A percentile compares a stretch with the other conserved stretches of the same genome.
These are phyloP conservation scores for Macaria liturata DNA, from an alignment of 2,888 invertebrate genomes.

Conservation along the genomic window DNA sequence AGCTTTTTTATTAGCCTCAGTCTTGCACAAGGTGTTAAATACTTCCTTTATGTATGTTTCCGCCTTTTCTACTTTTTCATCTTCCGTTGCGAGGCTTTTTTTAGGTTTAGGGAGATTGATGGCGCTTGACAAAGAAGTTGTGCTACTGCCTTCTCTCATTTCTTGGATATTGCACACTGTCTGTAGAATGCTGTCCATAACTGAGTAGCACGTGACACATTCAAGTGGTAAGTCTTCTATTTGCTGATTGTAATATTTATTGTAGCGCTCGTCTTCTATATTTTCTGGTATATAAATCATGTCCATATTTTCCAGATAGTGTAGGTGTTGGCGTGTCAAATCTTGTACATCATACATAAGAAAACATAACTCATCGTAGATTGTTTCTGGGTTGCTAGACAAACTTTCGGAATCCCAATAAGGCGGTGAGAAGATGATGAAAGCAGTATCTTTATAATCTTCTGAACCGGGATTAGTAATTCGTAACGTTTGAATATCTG, in stretches of 20 bases:
- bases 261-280: conserved; percentile 34
- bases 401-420: conserved; percentile 58
- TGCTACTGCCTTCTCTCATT: conserved; percentile 43
- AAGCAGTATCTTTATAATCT: conserved; percentile 67
- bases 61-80: conserved; percentile 50
- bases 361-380: conserved; percentile 79
- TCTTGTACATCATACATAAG: conserved; percentile 82
- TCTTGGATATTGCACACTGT: conserved; percentile 46
- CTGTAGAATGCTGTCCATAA: conserved; percentile 63
- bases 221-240: conserved; percentile 62
- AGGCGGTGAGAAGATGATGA: conserved; percentile 69
- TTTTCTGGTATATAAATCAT: conserved; percentile 58
- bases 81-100: conserved; percentile 32
- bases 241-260: conserved; percentile 46
- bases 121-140: conserved; percentile 45
- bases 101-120: conserved; percentile 38
- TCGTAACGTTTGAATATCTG: conserved; percentile 60
- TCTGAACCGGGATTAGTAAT: conserved; percentile 54
- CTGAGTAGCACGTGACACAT: conserved; percentile 60
- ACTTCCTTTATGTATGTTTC: conserved; percentile 58
- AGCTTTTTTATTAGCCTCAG: conserved; percentile 52
- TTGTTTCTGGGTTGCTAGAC: conserved; percentile 60
- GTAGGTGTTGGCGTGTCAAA: conserved; percentile 69
- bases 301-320: conserved; percentile 75
- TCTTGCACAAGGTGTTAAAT: conserved; percentile 58